Base-by-base conservation (phyloP, 2,888 invertebrate species). In the Microplitis deprimator region DNA sequence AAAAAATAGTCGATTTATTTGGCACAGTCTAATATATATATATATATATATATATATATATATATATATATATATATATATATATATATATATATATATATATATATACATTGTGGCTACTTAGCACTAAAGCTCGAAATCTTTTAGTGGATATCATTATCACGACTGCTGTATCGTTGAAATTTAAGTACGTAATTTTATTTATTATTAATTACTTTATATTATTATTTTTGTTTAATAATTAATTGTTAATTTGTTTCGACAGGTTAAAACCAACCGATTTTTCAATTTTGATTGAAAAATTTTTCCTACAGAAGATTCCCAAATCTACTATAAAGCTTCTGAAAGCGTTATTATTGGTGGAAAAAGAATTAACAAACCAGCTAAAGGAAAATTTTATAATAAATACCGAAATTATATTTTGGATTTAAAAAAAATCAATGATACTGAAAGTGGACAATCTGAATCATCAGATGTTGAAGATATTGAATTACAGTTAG, bases 71-170 rank as follows among this genome's bases (percentile, higher is more conserved):
- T n/a, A n/a, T n/a, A n/a, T n/a, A n/a, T n/a, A n/a, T n/a, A n/a
- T n/a, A n/a, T n/a, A n/a, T n/a, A n/a, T n/a, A n/a, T n/a, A n/a
- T n/a, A n/a, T n/a, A n/a, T n/a, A n/a, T n/a, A n/a, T n/a, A n/a
- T n/a, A n/a, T n/a, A n/a, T n/a, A n/a, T n/a, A n/a, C n/a, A n/a
- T n/a, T n/a, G n/a, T n/a, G n/a, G n/a, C n/a, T 20, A 20, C 0
- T 59, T 13, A 13, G 59, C 59, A 59, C 59, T 59, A 59, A 59
- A 59, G 64, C 69, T 75, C 69, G 29, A 65, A 60, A 60, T 70
- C 60, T 65, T 59, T n/a, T 41, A 41, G 60, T 62, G 8, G 50
- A 40, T 7, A 38, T 16, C 50, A 16, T 50, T 61, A 61, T 68
- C 62, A 60, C 20, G 17, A 29, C 60, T 6, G n/a, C 16, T 38